phyloP scores from a whole-genome alignment of 2,113 vertebrate genomes.

The Corydoras sp. region DNA sequence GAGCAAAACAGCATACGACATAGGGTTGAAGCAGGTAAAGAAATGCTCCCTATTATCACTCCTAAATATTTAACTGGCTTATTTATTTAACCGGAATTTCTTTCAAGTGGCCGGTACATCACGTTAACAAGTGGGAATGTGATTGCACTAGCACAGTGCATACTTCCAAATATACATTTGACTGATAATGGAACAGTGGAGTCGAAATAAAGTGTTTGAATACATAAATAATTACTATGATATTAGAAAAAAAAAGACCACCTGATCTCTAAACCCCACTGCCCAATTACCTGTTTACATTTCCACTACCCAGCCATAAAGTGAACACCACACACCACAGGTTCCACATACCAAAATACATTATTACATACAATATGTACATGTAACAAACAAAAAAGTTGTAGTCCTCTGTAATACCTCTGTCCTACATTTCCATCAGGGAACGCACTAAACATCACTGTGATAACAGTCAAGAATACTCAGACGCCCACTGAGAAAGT shows the following conservation, averaged over 20 bases:
- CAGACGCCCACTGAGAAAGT: slow-evolving; percentile 31
- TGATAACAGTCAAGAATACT: slow-evolving; percentile 45
- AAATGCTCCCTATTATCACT: neutral
- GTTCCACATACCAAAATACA: slow-evolving; percentile 29
- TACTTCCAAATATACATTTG: neutral
- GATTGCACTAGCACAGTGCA: slow-evolving; percentile 1
- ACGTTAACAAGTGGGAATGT: slow-evolving; percentile 1
- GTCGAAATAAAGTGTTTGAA: slow-evolving; percentile 1
- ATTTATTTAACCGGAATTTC: too few species aligned
- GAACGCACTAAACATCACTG: slow-evolving; percentile 38
- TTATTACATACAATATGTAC: slow-evolving; percentile 41
- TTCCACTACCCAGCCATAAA: slow-evolving; percentile 29
- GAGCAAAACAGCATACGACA: too few species aligned
- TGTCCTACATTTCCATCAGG: slow-evolving; percentile 39
- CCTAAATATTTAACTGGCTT: neutral
- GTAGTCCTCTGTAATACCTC: slow-evolving; percentile 34
- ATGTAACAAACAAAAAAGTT: slow-evolving; percentile 45
- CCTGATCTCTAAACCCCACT: slow-evolving; percentile 15
- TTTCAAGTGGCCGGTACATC: too few species aligned
- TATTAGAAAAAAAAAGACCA: slow-evolving; percentile 15
- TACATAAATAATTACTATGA: slow-evolving; percentile 20
- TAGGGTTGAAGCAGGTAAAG: neutral
- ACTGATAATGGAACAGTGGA: slow-evolving; percentile 5
- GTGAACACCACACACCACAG: slow-evolving; percentile 27
- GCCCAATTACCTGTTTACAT: slow-evolving; percentile 34